Evolutionary conservation across 2,797 vertebrate species (phyloP), one percentile per base, ranked within the genome.

Genomic region (Sebastolobus alascanus): DNA sequence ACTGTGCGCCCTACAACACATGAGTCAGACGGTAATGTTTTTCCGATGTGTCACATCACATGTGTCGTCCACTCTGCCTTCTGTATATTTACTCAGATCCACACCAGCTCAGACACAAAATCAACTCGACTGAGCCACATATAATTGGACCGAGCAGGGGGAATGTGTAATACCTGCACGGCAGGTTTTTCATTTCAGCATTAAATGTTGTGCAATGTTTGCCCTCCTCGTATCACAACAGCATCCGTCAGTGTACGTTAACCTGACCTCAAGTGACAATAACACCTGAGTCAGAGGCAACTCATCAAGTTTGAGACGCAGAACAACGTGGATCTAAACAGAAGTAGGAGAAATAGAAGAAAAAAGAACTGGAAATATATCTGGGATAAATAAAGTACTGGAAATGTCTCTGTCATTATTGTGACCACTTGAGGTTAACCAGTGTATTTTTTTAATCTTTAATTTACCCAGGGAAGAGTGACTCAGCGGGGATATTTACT

Each of bases 171-270:
- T 25, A 75, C 84, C 77, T 75, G 84, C 66, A 63, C 3, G 1
- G 63, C 90, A 85, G 79, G 90, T 90, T 91, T 88, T 55, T 65
- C 18, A 59, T 65, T 72, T 46, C 11, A 18, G 4, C 22, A 37
- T 25, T 9, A 12, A n/a, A 35, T 43, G 65, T 59, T 79, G 31
- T 18, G 70, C 67, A 83, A 67, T 37, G 33, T 7, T 54, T 31
- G 68, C 1, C 33, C 46, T 75, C 13, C 37, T 60, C 29, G 38
- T 20, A 68, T 46, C 75, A 77, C 14, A 71, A 50, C 22, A 70
- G 46, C 65, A 33, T 46, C 46, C 11, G 70, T 60, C 35, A 33
- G 2, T 8, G 5, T 38, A 3, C 16, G 11, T 61, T 0, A 55
- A 75, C 52, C 31, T 31, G 66, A 31, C 11, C 67, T 31, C 22